Base-by-base conservation (phyloP, 2,888 invertebrate species). In the Dynastes hyllus region DNA sequence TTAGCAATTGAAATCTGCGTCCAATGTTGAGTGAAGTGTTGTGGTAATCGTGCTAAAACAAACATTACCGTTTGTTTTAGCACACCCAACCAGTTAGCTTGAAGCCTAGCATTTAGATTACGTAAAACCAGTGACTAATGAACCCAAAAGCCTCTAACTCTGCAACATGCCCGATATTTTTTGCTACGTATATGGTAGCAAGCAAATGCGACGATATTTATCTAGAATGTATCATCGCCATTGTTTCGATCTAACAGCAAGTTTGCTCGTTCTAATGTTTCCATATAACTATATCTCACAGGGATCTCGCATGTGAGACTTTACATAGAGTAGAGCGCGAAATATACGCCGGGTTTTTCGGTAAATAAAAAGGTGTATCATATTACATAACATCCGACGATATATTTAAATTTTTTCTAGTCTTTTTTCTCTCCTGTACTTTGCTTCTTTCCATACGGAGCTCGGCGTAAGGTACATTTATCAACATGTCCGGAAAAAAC, bases 321-420 rank as follows among this genome's bases (percentile, higher is more conserved):
- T 63, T 63, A 32, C 29, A 8, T 32, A 63, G 29, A 63, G 32
- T 8, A 32, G 29, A 29, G 13, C 27, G 27, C 29, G 63, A 63
- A 32, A 63, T 32, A 63, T 9, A 27, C 29, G 32, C 1, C 9
- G 32, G 29, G 9, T 63, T 63, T 63, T 63, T 63, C 29, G 13
- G 32, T 32, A 63, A 63, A 63, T 63, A 63, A 63, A 63, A 63
- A 63, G 63, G 63, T 32, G 29, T 22, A 63, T 63, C 63, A 63
- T 63, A 63, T 29, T 63, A 29, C 63, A 29, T 32, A 29, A 63
- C 63, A 63, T 8, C 29, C 29, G 11, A 32, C 32, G 29, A 63
- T 63, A 63, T 63, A 63, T 63, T 63, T 29, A 63, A 63, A 63
- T 63, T 63, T 63, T 13, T 63, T 63, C 29, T 11, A 32, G 32